These are phyloP conservation scores for Agonopterix arenella DNA, from an alignment of 2,888 invertebrate genomes.

Conservation along the genomic window DNA sequence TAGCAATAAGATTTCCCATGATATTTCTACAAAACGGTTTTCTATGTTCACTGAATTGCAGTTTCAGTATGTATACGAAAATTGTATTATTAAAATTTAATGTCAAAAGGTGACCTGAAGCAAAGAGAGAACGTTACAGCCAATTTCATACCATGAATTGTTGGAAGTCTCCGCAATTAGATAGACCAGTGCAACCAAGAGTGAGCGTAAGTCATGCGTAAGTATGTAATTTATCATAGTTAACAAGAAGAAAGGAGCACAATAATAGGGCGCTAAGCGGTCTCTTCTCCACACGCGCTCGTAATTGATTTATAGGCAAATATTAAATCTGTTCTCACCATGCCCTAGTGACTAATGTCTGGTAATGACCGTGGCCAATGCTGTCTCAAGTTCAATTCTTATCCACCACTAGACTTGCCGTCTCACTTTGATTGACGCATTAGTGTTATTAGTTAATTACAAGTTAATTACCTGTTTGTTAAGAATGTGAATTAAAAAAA, in stretches of 20 bases:
- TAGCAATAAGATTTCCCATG: no score
- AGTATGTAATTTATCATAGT: conserved; percentile 44
- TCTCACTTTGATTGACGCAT: conserved; percentile 46
- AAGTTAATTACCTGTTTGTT: neutral
- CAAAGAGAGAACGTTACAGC: no score
- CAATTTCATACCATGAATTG: no score
- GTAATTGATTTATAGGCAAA: conserved; percentile 73
- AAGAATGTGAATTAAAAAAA: conserved; percentile 2
- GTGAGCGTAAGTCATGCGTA: conserved; percentile 1
- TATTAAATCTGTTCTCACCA: conserved; percentile 71
- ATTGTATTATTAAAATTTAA: no score
- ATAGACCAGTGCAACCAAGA: neutral
- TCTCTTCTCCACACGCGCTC: conserved; percentile 47
- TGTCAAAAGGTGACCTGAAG: no score
- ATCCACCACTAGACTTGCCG: conserved; percentile 41
- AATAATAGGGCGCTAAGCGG: conserved; percentile 56
- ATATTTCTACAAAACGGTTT: no score
- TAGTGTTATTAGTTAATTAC: neutral
- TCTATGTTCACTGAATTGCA: no score
- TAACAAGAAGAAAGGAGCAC: conserved; percentile 39
- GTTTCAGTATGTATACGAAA: no score
- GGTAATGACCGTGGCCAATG: conserved; percentile 51
- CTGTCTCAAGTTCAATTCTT: conserved; percentile 53
- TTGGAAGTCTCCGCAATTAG: no score
- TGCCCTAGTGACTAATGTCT: conserved; percentile 57